A percentile compares a stretch with the other conserved stretches of the same genome.
These are phyloP conservation scores for Ramazzottius varieornatus DNA, from an alignment of 2,888 invertebrate species.

Conservation along the genomic window DNA sequence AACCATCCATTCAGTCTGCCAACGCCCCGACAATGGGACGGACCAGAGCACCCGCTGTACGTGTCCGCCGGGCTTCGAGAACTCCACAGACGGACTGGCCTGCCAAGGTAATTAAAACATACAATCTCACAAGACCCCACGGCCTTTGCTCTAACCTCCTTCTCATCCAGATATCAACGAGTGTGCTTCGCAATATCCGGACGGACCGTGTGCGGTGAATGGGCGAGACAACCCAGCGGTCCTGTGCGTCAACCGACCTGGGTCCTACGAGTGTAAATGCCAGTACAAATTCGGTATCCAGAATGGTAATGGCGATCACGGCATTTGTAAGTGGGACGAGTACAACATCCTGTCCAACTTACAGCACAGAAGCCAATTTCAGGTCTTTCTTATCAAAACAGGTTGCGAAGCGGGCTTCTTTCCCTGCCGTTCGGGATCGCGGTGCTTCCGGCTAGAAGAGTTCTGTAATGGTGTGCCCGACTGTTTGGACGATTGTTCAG, in stretches of 20 bases:
- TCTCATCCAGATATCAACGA: background rate
- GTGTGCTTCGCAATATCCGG: background rate
- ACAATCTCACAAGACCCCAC: background rate
- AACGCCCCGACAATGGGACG: background rate
- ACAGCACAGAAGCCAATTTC: background rate
- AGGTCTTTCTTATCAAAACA: background rate
- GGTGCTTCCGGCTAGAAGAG: background rate
- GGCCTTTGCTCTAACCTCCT: too few relatives aligned
- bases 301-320: background rate
- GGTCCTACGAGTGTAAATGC: background rate
- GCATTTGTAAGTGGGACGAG: background rate
- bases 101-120: background rate
- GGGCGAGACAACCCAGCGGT: background rate
- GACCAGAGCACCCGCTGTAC: background rate
- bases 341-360: background rate
- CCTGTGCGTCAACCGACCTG: constrained; percentile 2
- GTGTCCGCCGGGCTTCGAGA: background rate
- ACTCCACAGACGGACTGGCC: background rate
- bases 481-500: background rate
- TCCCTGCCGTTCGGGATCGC: background rate
- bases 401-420: background rate
- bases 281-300: constrained; percentile 1
- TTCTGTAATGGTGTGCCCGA: constrained; percentile 1
- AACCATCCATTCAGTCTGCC: background rate
- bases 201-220: background rate